Base-by-base conservation (phyloP, 2,888 invertebrate genomes). In the Galerucella pusilla region DNA sequence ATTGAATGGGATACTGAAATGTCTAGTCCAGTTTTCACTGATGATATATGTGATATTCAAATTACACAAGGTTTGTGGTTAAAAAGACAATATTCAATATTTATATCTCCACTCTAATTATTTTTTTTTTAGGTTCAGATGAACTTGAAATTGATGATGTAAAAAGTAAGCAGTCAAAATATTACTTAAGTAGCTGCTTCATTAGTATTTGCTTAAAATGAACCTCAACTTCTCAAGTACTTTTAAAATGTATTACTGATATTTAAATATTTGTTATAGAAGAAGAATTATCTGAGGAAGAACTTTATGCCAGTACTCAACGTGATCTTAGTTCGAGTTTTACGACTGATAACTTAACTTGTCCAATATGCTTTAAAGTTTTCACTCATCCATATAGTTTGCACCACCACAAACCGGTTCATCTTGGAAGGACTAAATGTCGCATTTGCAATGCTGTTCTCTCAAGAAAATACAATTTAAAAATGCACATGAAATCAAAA, bases 391-490 rank as follows among this genome's bases (percentile, higher is more conserved):
- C 79, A 25, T 79, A 79, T 70, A 79, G 79, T 54, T 72, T 79
- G 14, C 79, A 79, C 42, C 79, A 79, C 54, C 79, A 79, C 59
- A 79, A 79, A 73, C 79, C 78, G 28, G 79, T 81, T 2, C 82
- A 82, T 75, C 70, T 75, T 12, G 80, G 81, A 28, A 75, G 77
- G 16, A 82, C 82, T 16, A 78, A 78, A 69, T 82, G 82, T 74
- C 74, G 77, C 45, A 79, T 82, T 69, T 82, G 82, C 72, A 76
- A 74, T 28, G 77, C 73, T 52, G 77, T 80, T n/a, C 76, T 81
- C 16, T 82, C 82, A n/a, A 77, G 82, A 76, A 81, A 77, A 66
- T 78, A 79, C 57, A 79, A 82, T 69, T 76, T 82, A 68, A 77
- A 80, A 73, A 77, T 79, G 70, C 82, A 82, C 60, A 77, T 79